These are phyloP conservation scores for Criorhina ranunculi DNA, from an alignment of 2,888 invertebrate genomes.

Conservation along the genomic window DNA sequence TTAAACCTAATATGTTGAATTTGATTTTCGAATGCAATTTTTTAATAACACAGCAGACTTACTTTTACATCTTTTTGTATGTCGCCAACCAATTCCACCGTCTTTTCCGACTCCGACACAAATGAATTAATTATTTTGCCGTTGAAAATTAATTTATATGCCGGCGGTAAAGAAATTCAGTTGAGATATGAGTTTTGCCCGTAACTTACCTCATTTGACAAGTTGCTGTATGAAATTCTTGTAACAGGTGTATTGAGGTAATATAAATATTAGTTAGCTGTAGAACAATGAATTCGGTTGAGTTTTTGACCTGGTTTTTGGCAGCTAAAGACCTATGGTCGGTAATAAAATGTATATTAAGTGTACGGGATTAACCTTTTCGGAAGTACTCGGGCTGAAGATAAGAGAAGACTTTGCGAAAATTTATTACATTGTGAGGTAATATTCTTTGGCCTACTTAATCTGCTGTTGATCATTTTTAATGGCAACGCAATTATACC, in stretches of 20 bases:
- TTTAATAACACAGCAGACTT: too few relatives aligned
- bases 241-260: slow-evolving; percentile 37
- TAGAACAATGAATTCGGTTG: slow-evolving; percentile 24
- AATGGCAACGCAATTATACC: slow-evolving; percentile 56
- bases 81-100: neutral
- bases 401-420: slow-evolving; percentile 29
- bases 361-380: slow-evolving; percentile 60
- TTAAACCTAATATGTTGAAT: too few relatives aligned
- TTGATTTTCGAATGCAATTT: too few relatives aligned
- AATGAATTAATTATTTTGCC: slow-evolving; percentile 42
- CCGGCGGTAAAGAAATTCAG: slow-evolving; percentile 16
- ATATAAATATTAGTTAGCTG: slow-evolving; percentile 32
- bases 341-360: slow-evolving; percentile 66
- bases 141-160: slow-evolving; percentile 35
- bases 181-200: slow-evolving; percentile 42
- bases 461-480: slow-evolving; percentile 66
- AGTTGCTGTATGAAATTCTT: slow-evolving; percentile 30
- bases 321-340: slow-evolving; percentile 43
- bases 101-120: neutral
- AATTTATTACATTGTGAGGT: slow-evolving; percentile 59
- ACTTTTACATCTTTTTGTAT: too few relatives aligned
- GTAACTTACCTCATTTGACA: slow-evolving; percentile 55
- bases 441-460: slow-evolving; percentile 55
- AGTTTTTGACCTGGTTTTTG: slow-evolving; percentile 55
- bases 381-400: slow-evolving; percentile 30